Conservation (phyloP, 1,140 invertebrate species). For the Bombus haemorrhoidalis region DNA sequence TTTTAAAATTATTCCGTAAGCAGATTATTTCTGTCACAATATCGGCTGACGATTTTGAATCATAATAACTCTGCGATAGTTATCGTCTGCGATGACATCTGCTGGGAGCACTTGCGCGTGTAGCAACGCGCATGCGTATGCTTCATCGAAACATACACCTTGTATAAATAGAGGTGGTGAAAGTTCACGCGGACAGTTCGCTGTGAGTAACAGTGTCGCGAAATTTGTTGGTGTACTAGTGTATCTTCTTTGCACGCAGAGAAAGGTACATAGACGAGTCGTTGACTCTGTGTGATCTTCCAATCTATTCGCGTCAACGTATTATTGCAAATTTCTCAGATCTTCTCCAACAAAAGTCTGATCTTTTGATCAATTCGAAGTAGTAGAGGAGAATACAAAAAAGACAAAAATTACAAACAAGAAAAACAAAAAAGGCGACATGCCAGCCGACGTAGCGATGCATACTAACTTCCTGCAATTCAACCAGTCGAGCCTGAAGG, state of each 20-base stretch:
- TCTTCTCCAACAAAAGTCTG: not conserved
- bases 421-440: slow-evolving; percentile 59
- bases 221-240: not conserved
- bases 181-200: slow-evolving; percentile 63
- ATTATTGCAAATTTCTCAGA: too few relatives aligned
- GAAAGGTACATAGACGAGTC: not conserved
- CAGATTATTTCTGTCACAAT: not conserved
- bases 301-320: not conserved
- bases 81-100: slow-evolving; percentile 39
- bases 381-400: not conserved
- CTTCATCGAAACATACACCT: not conserved
- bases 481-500: slow-evolving; percentile 70
- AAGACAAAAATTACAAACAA: not conserved
- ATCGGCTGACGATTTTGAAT: slow-evolving; percentile 2
- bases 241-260: too few relatives aligned
- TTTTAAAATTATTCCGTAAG: not conserved
- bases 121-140: slow-evolving; percentile 37
- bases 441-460: slow-evolving; percentile 81
- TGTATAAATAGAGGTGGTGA: slow-evolving; percentile 67
- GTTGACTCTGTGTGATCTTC: not conserved
- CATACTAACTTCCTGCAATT: slow-evolving; percentile 77
- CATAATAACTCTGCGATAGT: not conserved
- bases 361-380: not conserved
- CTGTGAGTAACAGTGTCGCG: slow-evolving; percentile 20
- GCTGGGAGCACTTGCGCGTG: not conserved